Conservation (phyloP, 2,888 invertebrate species). For the Cartodere bifasciata region DNA sequence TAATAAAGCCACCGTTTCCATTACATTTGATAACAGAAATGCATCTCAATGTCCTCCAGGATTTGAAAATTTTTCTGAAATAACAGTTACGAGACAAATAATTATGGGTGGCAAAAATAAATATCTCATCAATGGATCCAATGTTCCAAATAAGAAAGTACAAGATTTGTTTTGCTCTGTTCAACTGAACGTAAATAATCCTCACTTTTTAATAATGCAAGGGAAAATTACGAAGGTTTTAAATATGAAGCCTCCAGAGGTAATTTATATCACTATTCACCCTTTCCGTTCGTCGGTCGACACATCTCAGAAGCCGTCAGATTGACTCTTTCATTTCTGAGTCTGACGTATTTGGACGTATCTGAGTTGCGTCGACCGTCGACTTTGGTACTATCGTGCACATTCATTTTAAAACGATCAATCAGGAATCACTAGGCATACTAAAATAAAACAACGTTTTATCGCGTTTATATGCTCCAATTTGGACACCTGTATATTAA, state of each 20-base stretch:
- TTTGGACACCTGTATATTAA: too few species aligned
- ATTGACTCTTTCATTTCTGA: too few species aligned
- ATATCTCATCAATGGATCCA: conserved; percentile 86
- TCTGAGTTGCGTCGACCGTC: too few species aligned
- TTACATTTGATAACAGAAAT: conserved; percentile 88
- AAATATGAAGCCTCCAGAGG: conserved; percentile 97
- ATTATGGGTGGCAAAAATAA: conserved; percentile 82
- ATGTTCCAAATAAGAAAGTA: conserved; percentile 80
- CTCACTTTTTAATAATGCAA: conserved; percentile 99
- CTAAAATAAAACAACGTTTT: too few species aligned
- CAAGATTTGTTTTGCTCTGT: conserved; percentile 93
- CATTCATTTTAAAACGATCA: too few species aligned
- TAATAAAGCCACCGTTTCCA: conserved; percentile 88
- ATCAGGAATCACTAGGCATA: too few species aligned
- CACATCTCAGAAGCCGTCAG: too few species aligned
- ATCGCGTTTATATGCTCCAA: too few species aligned
- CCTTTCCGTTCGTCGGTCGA: too few species aligned
- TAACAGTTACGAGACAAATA: conserved; percentile 83
- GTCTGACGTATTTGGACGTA: too few species aligned
- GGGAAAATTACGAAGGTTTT: conserved; percentile 97
- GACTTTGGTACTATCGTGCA: too few species aligned
- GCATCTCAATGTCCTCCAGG: conserved; percentile 73
- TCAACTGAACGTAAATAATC: conserved; percentile 97
- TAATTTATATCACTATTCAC: too few species aligned
- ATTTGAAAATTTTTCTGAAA: conserved; percentile 82